Percentiles rank a stretch among this genome's conserved stretches.
Evolutionary conservation across 35 echinoderm and acorn worm species (phyloP).

Genomic region (Chiridota heheva): DNA sequence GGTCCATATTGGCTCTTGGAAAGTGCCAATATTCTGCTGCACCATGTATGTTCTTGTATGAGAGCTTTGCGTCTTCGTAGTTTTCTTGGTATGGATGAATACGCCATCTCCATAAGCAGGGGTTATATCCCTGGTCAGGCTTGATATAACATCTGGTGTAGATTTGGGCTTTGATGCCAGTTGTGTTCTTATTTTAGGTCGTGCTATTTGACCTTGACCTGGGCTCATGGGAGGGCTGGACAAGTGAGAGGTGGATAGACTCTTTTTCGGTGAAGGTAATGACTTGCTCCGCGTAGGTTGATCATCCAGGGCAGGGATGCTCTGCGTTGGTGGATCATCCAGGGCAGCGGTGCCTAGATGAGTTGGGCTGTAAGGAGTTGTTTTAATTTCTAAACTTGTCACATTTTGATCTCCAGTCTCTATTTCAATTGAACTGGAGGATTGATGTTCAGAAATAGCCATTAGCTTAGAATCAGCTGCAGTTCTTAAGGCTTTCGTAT

Average conservation of each 20-base stretch:
- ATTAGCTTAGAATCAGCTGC: slow-evolving; percentile 21
- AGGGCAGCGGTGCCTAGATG: slow-evolving; percentile 22
- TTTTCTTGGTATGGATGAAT: slow-evolving; percentile 36
- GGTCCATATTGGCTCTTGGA: slow-evolving; percentile 69
- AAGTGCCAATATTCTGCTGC: background rate
- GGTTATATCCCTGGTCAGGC: slow-evolving; percentile 6
- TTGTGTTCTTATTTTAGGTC: slow-evolving; percentile 76
- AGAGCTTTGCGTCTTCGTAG: slow-evolving; percentile 24
- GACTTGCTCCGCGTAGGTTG: slow-evolving; percentile 11
- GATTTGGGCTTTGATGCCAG: slow-evolving; percentile 65
- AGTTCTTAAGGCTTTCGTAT: background rate
- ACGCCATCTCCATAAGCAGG: slow-evolving; percentile 28
- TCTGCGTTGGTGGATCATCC: slow-evolving; percentile 22
- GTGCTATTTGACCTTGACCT: background rate
- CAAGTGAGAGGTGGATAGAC: slow-evolving; percentile 14
- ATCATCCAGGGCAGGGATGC: slow-evolving; percentile 29
- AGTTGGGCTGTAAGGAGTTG: background rate
- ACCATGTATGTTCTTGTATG: slow-evolving; percentile 32
- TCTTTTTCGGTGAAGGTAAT: slow-evolving; percentile 22
- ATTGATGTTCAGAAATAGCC: slow-evolving; percentile 16
- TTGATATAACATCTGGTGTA: slow-evolving; percentile 32
- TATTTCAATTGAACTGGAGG: background rate
- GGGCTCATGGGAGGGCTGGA: slow-evolving; percentile 25
- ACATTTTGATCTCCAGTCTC: background rate
- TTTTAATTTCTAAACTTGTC: background rate